These are phyloP conservation scores for Emydura subglobosa DNA, from an alignment of 2,113 vertebrate species.

Conservation along the genomic window DNA sequence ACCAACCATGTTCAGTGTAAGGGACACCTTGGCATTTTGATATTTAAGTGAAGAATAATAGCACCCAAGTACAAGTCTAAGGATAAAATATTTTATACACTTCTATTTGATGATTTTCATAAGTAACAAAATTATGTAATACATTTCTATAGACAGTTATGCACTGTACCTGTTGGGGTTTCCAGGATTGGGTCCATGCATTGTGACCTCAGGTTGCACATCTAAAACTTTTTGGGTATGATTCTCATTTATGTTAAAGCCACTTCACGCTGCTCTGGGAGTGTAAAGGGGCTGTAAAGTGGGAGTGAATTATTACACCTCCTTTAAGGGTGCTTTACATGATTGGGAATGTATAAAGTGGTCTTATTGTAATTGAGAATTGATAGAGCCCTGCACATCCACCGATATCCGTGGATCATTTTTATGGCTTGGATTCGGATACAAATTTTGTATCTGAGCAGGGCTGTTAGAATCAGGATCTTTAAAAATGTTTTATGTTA, in stretches of 20 bases:
- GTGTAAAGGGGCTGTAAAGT: not conserved
- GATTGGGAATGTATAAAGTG: not conserved
- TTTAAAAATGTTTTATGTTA: not conserved
- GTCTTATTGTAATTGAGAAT: not conserved
- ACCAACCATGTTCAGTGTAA: not conserved
- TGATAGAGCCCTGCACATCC: too few species aligned
- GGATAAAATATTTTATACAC: not conserved
- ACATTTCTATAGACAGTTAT: slow-evolving; percentile 6
- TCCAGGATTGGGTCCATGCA: not conserved
- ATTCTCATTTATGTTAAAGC: not conserved
- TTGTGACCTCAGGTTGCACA: accelerated
- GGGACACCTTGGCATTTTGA: not conserved
- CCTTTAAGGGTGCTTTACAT: not conserved
- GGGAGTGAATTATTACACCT: not conserved
- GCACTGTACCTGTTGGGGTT: not conserved
- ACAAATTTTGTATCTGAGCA: too few species aligned
- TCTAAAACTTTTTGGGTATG: not conserved
- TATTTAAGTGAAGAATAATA: not conserved
- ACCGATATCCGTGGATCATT: too few species aligned
- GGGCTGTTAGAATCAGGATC: not conserved
- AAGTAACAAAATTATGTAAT: not conserved
- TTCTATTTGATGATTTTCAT: slow-evolving; percentile 20
- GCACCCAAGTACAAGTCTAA: not conserved
- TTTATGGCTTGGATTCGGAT: too few species aligned
- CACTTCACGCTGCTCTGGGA: not conserved